Conservation (phyloP, 2,113 vertebrate genomes). For the Myrmecophaga tridactyla region DNA sequence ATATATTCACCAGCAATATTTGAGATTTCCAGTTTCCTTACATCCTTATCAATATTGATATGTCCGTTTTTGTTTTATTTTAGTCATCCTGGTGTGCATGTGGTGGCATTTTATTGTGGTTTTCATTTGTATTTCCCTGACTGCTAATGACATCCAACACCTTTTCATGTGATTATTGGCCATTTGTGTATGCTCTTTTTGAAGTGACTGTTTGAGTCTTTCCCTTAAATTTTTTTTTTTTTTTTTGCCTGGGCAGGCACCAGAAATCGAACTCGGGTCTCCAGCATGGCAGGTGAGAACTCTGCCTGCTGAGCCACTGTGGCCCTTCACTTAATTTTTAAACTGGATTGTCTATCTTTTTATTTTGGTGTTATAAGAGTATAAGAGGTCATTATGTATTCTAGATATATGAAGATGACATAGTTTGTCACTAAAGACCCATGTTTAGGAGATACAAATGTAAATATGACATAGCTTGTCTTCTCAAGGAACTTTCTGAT, state of each 20-base stretch:
- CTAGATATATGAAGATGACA: not conserved
- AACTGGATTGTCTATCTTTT: not conserved
- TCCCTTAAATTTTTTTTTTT: not conserved
- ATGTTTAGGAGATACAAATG: not conserved
- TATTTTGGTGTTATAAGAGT: not conserved
- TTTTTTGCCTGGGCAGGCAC: too few relatives aligned
- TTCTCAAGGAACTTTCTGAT: not conserved
- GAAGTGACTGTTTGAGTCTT: not conserved
- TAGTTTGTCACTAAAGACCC: not conserved
- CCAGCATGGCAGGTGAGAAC: too few relatives aligned
- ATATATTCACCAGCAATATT: not conserved
- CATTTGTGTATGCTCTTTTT: not conserved
- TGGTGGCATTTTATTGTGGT: not conserved
- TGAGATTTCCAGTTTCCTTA: not conserved
- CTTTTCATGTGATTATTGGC: not conserved
- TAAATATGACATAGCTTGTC: not conserved
- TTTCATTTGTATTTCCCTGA: not conserved
- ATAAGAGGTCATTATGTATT: not conserved
- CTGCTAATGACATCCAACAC: not conserved
- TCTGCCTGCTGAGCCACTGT: too few relatives aligned
- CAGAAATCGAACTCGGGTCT: too few relatives aligned
- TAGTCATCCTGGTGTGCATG: too few relatives aligned
- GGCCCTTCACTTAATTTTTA: conserved; percentile 14
- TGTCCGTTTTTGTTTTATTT: not conserved
- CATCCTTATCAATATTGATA: not conserved